These are phyloP conservation scores for Puffinus mauretanicus DNA, from an alignment of 2,113 vertebrate species.

Conservation along the genomic window DNA sequence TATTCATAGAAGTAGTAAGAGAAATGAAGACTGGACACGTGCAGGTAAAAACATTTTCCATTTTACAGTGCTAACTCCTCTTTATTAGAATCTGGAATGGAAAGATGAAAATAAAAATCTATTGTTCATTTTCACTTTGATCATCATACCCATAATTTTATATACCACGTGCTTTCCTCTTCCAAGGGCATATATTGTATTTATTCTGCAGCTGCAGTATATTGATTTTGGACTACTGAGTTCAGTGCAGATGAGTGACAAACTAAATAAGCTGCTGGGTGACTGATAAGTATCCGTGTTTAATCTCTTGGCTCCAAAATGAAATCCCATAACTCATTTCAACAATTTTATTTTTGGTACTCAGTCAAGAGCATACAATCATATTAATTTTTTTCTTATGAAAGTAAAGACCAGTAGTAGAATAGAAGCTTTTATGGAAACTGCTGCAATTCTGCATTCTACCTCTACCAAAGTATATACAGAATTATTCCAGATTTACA, in stretches of 20 bases:
- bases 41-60: neutral
- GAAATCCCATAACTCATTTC: conserved; percentile 5
- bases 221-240: conserved; percentile 25
- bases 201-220: neutral
- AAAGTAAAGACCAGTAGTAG: neutral
- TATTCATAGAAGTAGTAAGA: neutral
- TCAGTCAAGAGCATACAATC: neutral
- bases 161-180: conserved; percentile 4
- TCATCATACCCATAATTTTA: conserved; percentile 21
- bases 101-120: conserved; percentile 38
- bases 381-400: neutral
- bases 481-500: neutral
- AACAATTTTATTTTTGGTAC: neutral
- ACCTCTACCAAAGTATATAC: neutral
- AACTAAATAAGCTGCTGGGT: neutral
- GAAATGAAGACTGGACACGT: neutral
- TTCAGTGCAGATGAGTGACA: conserved; percentile 12
- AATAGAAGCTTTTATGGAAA: neutral
- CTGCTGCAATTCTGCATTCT: neutral
- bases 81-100: neutral
- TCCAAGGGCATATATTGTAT: conserved; percentile 18
- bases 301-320: conserved; percentile 13
- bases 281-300: neutral
- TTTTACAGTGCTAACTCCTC: neutral
- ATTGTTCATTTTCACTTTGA: conserved; percentile 38